Base-by-base conservation (phyloP, 1,140 invertebrate genomes). In the Lasaia peninsularis region DNA sequence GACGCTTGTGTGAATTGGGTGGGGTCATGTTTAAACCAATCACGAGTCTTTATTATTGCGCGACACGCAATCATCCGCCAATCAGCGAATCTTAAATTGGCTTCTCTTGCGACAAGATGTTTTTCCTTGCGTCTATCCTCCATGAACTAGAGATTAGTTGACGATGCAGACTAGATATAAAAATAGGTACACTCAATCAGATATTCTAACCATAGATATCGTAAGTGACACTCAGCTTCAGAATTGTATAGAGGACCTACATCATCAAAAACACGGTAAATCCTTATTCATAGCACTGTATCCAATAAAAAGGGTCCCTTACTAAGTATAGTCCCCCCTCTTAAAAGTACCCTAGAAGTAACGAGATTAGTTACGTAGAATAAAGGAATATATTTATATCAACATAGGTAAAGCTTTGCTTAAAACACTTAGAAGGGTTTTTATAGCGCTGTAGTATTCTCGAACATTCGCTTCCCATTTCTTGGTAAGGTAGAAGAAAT, bases 151-250 rank as follows among this genome's bases (percentile, higher is more conserved):
- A 79, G 65, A 73, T 75, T 71, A 75, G 75, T 72, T 65, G 51
- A 80, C 69, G 71, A 70, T 72, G 62, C 34, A 62, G 52, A 63
- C 69, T 60, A 54, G 49, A 56, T 60, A 57, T 67, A 60, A 32
- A 21, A 63, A 62, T 53, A 78, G 67, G 68, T 71, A 81, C 76
- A 73, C 72, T 69, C 58, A 28, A 62, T 75, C 62, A 78, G 56
- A 80, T 73, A 60, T 67, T 58, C 67, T 84, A 86, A 88, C 86
- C 86, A 88, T 88, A 88, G 86, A 88, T 79, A 88, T 88, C 86
- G 86, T 88, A 88, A 76, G 64, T 67, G 64, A 84, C 80, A 88
- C 71, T 72, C 62, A 75, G 74, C 74, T 85, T 86, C 58, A 52
- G 69, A 60, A 68, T 68, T 86, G 81, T 86, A 86, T 52, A 52